Evolutionary conservation across 2,797 vertebrate species (phyloP), one percentile per base, ranked within the genome.

Genomic region (Schizothorax lantsangensis): DNA sequence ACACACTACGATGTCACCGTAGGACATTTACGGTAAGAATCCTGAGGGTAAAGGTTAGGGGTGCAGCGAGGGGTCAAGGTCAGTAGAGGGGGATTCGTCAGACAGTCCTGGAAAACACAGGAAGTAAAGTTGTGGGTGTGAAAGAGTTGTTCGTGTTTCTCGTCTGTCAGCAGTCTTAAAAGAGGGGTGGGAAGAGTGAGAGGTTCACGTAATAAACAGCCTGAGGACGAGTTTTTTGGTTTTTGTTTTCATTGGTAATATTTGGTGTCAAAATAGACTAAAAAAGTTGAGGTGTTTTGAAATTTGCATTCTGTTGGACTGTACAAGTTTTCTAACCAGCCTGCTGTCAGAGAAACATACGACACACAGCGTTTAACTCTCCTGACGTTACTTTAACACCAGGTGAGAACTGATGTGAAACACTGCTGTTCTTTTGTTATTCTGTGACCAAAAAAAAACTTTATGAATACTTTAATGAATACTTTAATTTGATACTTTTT

Each of bases 51-150:
- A 11, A 36, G 21, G n/a, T 69, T 36, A 78, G 23, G 68, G 49
- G 52, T 40, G 6, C 45, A 19, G 26, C 19, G 1, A 11, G 72
- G 68, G 85, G 79, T 86, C 71, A 81, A 49, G 72, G 47, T 79
- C 45, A 75, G 36, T 7, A 23, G 23, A 52, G 6, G 21, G 57
- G 40, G 36, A n/a, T 40, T 43, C 9, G 7, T 4, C 9, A 11
- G 62, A 79, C 30, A n/a, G 40, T 26, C 17, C 78, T 62, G n/a
- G 19, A 87, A 87, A 40, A 73, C 33, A 77, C 52, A 88, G 88
- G 11, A 89, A 85, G 88, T 80, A 4, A 59, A 30, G 15, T 15
- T 49, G 59, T 86, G 52, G 10, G 10, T 38, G 52, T 57, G 79
- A 84, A 43, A 47, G n/a, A 40, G 71, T 45, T 40, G 1, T 80